Evolutionary conservation across 2,113 vertebrate species (phyloP), one percentile per base, ranked within the genome.

Genomic region (Calyptommatus sinebrachiatus): DNA sequence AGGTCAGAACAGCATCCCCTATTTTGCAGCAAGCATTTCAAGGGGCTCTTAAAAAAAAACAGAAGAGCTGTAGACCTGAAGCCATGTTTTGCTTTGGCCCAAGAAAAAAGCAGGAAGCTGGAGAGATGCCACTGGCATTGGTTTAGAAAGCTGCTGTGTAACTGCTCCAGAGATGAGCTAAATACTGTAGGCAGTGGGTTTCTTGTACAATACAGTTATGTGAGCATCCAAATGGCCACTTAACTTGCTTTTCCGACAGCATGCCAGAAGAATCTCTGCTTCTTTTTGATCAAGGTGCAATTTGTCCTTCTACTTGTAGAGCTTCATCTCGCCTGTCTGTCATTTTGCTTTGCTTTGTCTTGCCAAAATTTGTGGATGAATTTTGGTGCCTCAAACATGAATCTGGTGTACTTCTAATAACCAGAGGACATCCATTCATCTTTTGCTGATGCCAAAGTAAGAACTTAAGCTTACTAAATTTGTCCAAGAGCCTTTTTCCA

Each of bases 221-320:
- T 46, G 63, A 10, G 31, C 7, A 28, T 24, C 20, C 79, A 69
- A 74, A 26, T 68, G 72, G 20, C 50, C 31, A 16, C 35, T 9
- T 22, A 75, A 60, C 65, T 74, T 74, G 57, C 79, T 35, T 69
- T 81, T 29, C 50, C 61, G 65, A 60, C 48, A 46, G 68, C 7
- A 60, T 68, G 79, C 72, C 65, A 81, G 62, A 74, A 60, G 60
- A 81, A 74, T 68, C 18, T 46, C 16, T 22, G 35, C 11, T n/a
- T 69, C 7, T 31, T 74, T 50, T 46, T 41, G 28, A 73, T 35
- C 48, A 18, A 28, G 35, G 29, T 31, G 26, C 63, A 74, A 35
- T 69, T 73, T 57, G 20, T 41, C 50, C n/a, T 31, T n/a, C 28
- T 29, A 63, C 78, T 72, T 50, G 57, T 72, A 29, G 69, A 21